Conservation (phyloP, 2,113 vertebrate species). For the Oryzias javanicus region DNA sequence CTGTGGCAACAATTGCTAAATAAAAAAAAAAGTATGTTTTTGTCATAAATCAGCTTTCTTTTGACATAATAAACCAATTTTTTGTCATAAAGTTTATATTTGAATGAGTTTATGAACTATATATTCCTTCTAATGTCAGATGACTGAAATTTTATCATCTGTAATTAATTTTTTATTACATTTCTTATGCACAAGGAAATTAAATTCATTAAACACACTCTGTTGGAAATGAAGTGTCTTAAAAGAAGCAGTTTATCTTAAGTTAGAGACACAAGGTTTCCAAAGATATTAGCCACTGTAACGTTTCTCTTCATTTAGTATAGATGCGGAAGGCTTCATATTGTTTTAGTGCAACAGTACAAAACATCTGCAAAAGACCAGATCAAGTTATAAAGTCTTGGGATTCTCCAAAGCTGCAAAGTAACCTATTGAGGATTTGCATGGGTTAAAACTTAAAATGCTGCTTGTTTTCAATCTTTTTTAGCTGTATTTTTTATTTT, state of each 20-base stretch:
- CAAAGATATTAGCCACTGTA: slow-evolving; percentile 22
- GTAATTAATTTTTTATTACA: slow-evolving; percentile 67
- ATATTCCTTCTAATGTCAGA: slow-evolving; percentile 42
- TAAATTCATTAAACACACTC: slow-evolving; percentile 63
- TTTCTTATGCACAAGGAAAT: slow-evolving; percentile 67
- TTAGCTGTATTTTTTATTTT: too few species aligned
- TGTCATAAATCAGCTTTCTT: too few species aligned
- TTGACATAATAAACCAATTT: too few species aligned
- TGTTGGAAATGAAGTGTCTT: slow-evolving; percentile 57
- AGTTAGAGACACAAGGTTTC: slow-evolving; percentile 32
- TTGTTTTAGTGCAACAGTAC: neutral
- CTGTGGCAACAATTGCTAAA: too few species aligned
- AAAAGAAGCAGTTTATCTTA: slow-evolving; percentile 48
- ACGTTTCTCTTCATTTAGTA: slow-evolving; percentile 1
- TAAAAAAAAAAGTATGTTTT: too few species aligned
- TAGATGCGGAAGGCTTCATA: neutral
- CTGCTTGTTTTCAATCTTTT: too few species aligned
- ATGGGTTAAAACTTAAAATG: too few species aligned
- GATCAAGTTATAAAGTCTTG: neutral
- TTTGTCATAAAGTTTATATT: too few species aligned
- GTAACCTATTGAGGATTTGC: too few species aligned
- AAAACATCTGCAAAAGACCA: neutral
- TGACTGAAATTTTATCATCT: slow-evolving; percentile 65
- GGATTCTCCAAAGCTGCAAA: neutral
- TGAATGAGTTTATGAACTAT: slow-evolving; percentile 32